Base-by-base conservation (phyloP, 2,113 vertebrate genomes). In the Rhinolophus ferrumequinum region DNA sequence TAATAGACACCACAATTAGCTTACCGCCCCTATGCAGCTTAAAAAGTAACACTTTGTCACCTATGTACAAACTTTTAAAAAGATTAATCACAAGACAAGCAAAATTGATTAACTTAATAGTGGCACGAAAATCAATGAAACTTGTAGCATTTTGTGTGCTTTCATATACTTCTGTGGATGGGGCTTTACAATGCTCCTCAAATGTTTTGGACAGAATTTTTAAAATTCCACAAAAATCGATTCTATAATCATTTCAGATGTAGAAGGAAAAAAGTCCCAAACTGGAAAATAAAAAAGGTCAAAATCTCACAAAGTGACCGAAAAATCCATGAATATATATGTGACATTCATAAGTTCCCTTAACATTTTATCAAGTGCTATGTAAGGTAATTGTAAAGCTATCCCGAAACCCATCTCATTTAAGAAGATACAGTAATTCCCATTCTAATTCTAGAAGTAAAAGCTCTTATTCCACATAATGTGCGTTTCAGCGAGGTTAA, bases 21-120 rank as follows among this genome's bases (percentile, higher is more conserved):
- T 98, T 69, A 93, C 95, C 98, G 98, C 98, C 97, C 98, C 98
- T 96, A 96, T 52, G 64, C 94, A 97, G 97, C 91, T 97, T 98
- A 98, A 97, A 98, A 98, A 98, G 97, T 62, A 90, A 95, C 95
- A 97, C 76, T 93, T 88, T 62, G 92, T 95, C 97, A 98, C 64
- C 88, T 87, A 92, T 73, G 66, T 98, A 98, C 97, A 98, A 97
- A 98, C 41, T 93, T 96, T 92, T 21, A 92, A 97, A 96, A 97
- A 92, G 69, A 91, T 62, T 60, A 79, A 87, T 66, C 75, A 76
- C 13, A 64, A 95, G 75, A 94, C 47, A 86, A 92, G 72, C 50
- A 81, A 62, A 91, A 47, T 21, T 22, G 85, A 94, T 35, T 41
- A 24, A 83, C 11, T 88, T 64, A 70, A 56, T 19, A 66, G 73